Base-by-base conservation (phyloP, 2,797 vertebrate genomes). In the Squalus acanthias region DNA sequence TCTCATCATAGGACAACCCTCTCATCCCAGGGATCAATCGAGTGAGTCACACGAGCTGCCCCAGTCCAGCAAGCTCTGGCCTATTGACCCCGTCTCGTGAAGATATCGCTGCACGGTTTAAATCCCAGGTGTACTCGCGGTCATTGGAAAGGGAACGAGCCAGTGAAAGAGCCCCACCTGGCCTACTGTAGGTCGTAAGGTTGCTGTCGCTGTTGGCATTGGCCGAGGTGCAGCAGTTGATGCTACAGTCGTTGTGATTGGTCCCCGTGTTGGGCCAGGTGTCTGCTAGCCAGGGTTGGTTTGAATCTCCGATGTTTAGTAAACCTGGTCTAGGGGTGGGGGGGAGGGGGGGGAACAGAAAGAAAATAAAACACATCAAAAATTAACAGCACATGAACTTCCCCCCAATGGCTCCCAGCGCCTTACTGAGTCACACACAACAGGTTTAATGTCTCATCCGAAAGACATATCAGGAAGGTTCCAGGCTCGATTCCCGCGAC, bases 221-320 rank as follows among this genome's bases (percentile, higher is more conserved):
- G 97, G 99, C 98, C 0, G 99, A 98, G 0, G 99, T 99, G 97
- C 99, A 99, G 98, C 99, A 99, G 97, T 98, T 99, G 98, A 99
- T 99, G 97, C 99, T 98, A 97, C 99, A 99, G 98, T 99, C 99
- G 0, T 99, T 99, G 98, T 99, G 99, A 97, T 98, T 99, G 98
- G 99, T 99, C 97, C 99, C 99, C 60, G 98, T 99, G 97, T 99
- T 99, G 96, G 99, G 99, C 99, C 99, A 99, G 0, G 99, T 99
- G 97, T 99, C 99, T 7, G 99, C 99, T 96, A 99, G 98, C 99
- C 99, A 99, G 0, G 99, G 99, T 97, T 99, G 99, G 96, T 99
- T 98, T 0, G 99, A 98, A 97, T 99, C 99, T 60, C 98, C 98
- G 89, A 99, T 99, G 98, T 99, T 99, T 96, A 99, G 98, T 97